These are phyloP conservation scores for Melanotaenia boesemani DNA, from an alignment of 2,797 vertebrate genomes.

Conservation along the genomic window DNA sequence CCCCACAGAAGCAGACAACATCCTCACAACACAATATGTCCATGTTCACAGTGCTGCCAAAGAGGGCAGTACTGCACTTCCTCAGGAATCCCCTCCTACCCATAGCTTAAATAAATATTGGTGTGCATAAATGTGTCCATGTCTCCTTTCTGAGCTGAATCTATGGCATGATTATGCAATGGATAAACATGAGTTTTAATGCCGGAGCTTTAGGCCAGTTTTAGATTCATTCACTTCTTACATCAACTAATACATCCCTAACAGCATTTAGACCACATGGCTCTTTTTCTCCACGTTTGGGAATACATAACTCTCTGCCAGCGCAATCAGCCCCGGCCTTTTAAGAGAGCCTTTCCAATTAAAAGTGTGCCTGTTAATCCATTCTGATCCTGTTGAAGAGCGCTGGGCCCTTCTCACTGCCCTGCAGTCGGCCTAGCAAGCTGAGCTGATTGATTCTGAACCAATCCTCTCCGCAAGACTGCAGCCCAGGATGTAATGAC, in stretches of 20 bases:
- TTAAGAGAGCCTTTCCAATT: conserved; percentile 75
- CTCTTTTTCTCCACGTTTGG: conserved; percentile 36
- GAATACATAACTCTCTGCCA: conserved; percentile 62
- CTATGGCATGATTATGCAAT: background rate
- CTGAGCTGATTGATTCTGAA: conserved; percentile 87
- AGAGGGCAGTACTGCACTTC: conserved; percentile 64
- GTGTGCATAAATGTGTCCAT: background rate
- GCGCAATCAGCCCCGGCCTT: conserved; percentile 65
- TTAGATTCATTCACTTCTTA: conserved; percentile 19
- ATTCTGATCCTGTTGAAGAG: conserved; percentile 86
- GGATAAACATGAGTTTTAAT: background rate
- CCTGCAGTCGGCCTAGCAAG: conserved; percentile 74
- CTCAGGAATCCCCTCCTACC: conserved; percentile 21
- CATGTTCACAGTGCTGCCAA: conserved; percentile 42
- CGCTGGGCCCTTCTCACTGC: conserved; percentile 81
- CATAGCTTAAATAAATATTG: conserved; percentile 8
- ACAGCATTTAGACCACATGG: conserved; percentile 41
- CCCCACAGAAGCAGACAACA: conserved; percentile 30
- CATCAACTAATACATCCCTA: conserved; percentile 34
- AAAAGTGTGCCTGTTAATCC: conserved; percentile 90
- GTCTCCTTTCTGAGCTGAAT: background rate
- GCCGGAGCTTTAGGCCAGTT: conserved; percentile 4
- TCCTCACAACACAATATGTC: conserved; percentile 27
- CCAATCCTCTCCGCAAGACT: conserved; percentile 79
- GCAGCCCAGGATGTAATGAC: conserved; percentile 74